Evolutionary conservation across 2,113 vertebrate species (phyloP).

Genomic region (Pontoporia blainvillei): DNA sequence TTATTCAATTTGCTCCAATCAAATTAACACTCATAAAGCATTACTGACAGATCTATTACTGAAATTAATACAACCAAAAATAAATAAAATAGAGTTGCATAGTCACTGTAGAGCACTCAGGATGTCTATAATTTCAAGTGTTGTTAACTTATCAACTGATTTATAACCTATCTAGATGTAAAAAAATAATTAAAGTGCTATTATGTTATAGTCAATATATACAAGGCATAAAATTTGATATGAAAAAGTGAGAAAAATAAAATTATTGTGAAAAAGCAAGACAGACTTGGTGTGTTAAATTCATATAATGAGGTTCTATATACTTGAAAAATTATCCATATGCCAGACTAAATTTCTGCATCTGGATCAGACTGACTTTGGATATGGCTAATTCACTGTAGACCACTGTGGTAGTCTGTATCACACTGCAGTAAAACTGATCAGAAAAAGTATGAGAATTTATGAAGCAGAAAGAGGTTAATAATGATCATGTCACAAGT

Average conservation of each 20-base stretch:
- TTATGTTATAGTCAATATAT: background rate
- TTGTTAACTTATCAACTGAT: background rate
- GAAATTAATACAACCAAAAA: background rate
- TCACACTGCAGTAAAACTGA: background rate
- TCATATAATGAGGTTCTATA: background rate
- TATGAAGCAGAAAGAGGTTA: background rate
- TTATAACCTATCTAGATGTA: background rate
- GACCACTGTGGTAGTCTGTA: background rate
- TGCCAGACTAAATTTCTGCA: background rate
- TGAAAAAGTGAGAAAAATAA: background rate
- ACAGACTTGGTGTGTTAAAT: background rate
- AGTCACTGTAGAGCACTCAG: background rate
- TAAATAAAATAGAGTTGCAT: background rate
- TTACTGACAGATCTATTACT: background rate
- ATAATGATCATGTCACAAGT: background rate
- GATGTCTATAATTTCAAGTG: background rate
- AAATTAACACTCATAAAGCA: background rate
- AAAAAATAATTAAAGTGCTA: background rate
- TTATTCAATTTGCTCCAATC: background rate
- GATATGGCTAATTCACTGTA: background rate
- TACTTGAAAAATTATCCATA: background rate
- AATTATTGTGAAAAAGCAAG: background rate
- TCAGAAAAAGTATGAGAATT: background rate
- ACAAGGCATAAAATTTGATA: background rate
- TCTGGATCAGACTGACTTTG: background rate